These are phyloP conservation scores for Tautogolabrus adspersus DNA, from an alignment of 2,113 vertebrate genomes.

Conservation along the genomic window DNA sequence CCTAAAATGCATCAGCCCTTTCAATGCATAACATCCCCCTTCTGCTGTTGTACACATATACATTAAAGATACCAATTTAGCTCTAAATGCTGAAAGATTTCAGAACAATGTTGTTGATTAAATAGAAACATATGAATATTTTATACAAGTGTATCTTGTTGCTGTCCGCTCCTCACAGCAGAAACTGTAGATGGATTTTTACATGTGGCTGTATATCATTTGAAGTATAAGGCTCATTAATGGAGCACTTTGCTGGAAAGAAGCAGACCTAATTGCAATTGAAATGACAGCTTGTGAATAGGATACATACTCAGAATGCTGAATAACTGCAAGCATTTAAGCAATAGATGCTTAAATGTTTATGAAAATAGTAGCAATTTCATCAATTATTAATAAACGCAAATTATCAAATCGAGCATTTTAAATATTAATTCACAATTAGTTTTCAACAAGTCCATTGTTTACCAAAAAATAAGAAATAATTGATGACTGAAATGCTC, in stretches of 20 bases:
- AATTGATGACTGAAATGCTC: constrained; percentile 45
- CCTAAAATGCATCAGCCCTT: constrained; percentile 61
- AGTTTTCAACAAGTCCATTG: constrained; percentile 41
- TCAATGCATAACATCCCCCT: constrained; percentile 46
- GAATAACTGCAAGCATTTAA: constrained; percentile 49
- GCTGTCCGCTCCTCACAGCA: constrained; percentile 47
- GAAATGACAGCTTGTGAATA: constrained; percentile 45
- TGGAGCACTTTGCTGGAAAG: constrained; percentile 43
- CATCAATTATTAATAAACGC: constrained; percentile 63
- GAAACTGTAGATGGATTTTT: constrained; percentile 54
- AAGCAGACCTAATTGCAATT: constrained; percentile 38
- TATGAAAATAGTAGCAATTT: constrained; percentile 50
- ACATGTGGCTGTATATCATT: constrained; percentile 44
- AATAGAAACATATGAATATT: constrained; percentile 69
- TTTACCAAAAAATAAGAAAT: constrained; percentile 49
- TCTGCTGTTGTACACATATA: constrained; percentile 45
- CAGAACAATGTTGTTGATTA: constrained; percentile 49
- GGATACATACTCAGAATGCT: constrained; percentile 48
- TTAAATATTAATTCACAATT: constrained; percentile 59
- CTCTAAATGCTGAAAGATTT: constrained; percentile 51
- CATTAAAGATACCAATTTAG: constrained; percentile 53
- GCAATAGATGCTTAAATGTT: constrained; percentile 40
- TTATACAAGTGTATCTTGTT: constrained; percentile 49
- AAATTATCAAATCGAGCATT: constrained; percentile 54
- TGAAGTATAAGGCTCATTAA: constrained; percentile 69